Evolutionary conservation across 2,888 invertebrate genomes (phyloP), one percentile per base, ranked within the genome.

Genomic region (Diaperis boleti): DNA sequence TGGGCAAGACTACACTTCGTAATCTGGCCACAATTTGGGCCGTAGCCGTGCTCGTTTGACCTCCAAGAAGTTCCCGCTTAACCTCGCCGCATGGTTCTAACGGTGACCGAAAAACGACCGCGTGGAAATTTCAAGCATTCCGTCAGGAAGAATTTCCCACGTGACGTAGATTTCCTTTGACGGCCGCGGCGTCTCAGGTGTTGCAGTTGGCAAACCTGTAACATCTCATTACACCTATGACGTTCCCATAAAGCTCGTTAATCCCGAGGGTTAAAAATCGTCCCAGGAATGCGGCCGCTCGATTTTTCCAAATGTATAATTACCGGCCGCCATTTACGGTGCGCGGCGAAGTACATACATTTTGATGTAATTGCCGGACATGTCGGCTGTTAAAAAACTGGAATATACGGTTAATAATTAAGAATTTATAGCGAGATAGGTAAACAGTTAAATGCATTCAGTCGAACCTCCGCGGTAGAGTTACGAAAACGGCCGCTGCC

Each of bases 361-460:
- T 49, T 33, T 49, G 52, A 52, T 52, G 31, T 49, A 54, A 50
- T 50, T 37, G 20, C 37, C 35, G 50, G 37, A 37, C 35, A 37
- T 37, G 37, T 10, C 11, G 8, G 14, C 14, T 20, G 18, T 59
- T 31, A 10, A 52, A 26, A 44, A 60, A 55, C 45, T 61, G 47
- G 39, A 61, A 39, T 56, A 49, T 56, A 42, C 47, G 31, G 49
- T 49, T 62, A 39, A 56, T 62, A 47, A 56, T 62, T 62, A 62
- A 17, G 18, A 47, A 62, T 55, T 62, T 62, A 62, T 55, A 56
- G 29, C 22, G 14, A 42, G 56, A 20, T 56, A 49, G 49, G 49
- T 55, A 45, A 62, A 62, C 55, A 56, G 62, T 62, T 62, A 62
- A 62, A 33, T 60, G 61, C 54, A 54, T 61, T 61, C 37, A 22